Evolutionary conservation across 2,113 vertebrate species (phyloP).

Genomic region (Glaucidium brasilianum): DNA sequence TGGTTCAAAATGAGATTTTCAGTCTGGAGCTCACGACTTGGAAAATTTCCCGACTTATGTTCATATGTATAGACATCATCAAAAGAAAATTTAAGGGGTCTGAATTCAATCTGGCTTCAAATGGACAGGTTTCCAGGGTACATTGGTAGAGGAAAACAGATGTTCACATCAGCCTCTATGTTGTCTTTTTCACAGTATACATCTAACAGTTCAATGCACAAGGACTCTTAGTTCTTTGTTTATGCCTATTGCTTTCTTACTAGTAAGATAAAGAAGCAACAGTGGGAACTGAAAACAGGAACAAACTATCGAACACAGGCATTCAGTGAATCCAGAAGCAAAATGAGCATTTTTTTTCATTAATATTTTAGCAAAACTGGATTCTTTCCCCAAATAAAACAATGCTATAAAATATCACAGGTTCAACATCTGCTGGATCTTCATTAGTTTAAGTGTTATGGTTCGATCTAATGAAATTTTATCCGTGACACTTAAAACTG

Average conservation of each 20-base stretch:
- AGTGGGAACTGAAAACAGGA: neutral
- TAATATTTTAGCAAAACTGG: conserved; percentile 30
- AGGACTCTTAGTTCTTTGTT: neutral
- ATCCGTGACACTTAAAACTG: neutral
- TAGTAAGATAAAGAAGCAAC: neutral
- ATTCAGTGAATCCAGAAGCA: neutral
- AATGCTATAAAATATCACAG: neutral
- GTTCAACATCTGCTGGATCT: conserved; percentile 26
- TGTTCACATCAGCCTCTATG: neutral
- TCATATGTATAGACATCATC: neutral
- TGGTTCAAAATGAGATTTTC: neutral
- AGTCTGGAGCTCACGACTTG: neutral
- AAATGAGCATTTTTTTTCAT: neutral
- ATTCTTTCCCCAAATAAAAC: neutral
- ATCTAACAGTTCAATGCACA: neutral
- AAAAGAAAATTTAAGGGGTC: neutral
- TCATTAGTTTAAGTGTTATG: conserved; percentile 20
- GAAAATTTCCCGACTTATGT: neutral
- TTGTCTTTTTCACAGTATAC: neutral
- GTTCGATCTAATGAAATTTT: neutral
- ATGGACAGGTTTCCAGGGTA: neutral
- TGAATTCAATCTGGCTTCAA: neutral
- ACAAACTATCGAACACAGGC: neutral
- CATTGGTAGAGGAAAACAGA: neutral
- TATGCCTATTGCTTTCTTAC: neutral